Base-by-base conservation (phyloP, 64 coral and sea anemone genomes). In the Platygyra sinensis region DNA sequence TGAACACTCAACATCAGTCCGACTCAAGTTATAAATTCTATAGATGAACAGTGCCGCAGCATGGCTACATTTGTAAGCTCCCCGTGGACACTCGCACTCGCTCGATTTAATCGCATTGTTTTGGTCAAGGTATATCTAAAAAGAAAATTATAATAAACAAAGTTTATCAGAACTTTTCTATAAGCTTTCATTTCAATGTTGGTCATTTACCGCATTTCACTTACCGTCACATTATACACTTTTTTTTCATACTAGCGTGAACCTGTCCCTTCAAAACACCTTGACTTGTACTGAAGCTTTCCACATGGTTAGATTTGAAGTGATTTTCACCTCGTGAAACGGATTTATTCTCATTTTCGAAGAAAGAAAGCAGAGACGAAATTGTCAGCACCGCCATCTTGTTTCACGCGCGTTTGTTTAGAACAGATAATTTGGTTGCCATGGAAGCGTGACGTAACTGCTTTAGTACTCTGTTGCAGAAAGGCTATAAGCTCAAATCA, bases 161-260 rank as follows among this genome's bases (percentile, higher is more conserved):
- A n/a, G n/a, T n/a, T n/a, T n/a, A n/a, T n/a, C n/a, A n/a, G n/a
- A n/a, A n/a, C n/a, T n/a, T n/a, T n/a, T n/a, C n/a, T n/a, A n/a
- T n/a, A n/a, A n/a, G n/a, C n/a, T n/a, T n/a, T n/a, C n/a, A n/a
- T n/a, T n/a, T n/a, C n/a, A n/a, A n/a, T n/a, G n/a, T n/a, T n/a
- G n/a, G n/a, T n/a, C n/a, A n/a, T n/a, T n/a, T n/a, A n/a, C n/a
- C n/a, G n/a, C n/a, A n/a, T n/a, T n/a, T n/a, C n/a, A n/a, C n/a
- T n/a, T n/a, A n/a, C n/a, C n/a, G n/a, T n/a, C n/a, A n/a, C n/a
- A n/a, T n/a, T n/a, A n/a, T n/a, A 92, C 33, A 84, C 19, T 75
- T 92, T 75, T 92, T 91, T 52, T 76, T 92, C 90, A 92, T 86
- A 73, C 87, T 69, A 69, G 87, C 75, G 49, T 69, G 75, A 63